Base-by-base conservation (phyloP, 2,797 vertebrate genomes). In the Allobates femoralis region DNA sequence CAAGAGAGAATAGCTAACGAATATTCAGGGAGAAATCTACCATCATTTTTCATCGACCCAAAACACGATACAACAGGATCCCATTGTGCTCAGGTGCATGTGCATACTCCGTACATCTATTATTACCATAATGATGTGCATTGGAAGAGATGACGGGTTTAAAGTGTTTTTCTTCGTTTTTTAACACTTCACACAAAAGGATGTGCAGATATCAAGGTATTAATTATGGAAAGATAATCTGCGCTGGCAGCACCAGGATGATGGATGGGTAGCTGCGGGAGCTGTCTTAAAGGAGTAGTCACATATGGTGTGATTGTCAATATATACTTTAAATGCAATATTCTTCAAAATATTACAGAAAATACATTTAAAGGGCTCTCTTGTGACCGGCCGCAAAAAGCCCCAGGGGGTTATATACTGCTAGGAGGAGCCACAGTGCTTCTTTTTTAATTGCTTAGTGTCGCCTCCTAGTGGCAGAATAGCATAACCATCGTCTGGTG, bases 111-210 rank as follows among this genome's bases (percentile, higher is more conserved):
- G 3, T 21, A 34, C 12, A 7, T 5, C 62, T 77, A 50, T 74
- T 81, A 80, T 85, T 81, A 74, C 66, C 81, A 28, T 81, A 86
- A 86, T 86, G 80, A 86, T 81, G 56, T 32, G 66, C 51, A 41
- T 85, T 34, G 30, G 28, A 15, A 64, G 67, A 28, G 79, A 81
- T 74, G 11, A 46, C 74, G 26, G 71, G 64, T 73, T n/a, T 15
- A 75, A n/a, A 81, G 8, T 23, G 18, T 34, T 64, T 11, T n/a
- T 11, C 53, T 74, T 14, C 56, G 30, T 34, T 11, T 58, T 71
- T 46, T n/a, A n/a, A 73, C 62, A 81, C 55, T n/a, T 74, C 28
- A 75, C 50, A 82, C 64, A 60, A 30, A 64, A 75, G 28, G 10
- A 46, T 46, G 21, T 23, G 10, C 15, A 37, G 11, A 75, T 75